Percentiles rank a stretch among this genome's conserved stretches.
phyloP scores from a whole-genome alignment of 2,113 vertebrate genomes.

The Ailurus styani region DNA sequence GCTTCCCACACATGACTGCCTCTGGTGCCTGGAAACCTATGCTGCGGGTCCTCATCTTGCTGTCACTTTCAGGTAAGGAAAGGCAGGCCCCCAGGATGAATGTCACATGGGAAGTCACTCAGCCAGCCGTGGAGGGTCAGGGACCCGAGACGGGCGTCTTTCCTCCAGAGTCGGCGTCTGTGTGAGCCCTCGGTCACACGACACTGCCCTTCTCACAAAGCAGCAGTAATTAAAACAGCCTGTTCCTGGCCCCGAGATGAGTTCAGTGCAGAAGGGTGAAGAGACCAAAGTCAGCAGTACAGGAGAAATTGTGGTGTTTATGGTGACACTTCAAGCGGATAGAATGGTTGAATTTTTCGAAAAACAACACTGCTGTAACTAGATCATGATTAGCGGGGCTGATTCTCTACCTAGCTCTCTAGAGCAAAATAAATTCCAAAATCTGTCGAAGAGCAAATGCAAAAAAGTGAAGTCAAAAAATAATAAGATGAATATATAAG shows the following conservation, averaged over 20 bases:
- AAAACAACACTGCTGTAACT: neutral
- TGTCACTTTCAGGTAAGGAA: neutral
- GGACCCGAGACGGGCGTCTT: fast-evolving
- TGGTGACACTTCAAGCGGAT: neutral
- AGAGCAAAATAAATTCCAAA: neutral
- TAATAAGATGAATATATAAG: neutral
- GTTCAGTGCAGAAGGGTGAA: fast-evolving
- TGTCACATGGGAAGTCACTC: fast-evolving
- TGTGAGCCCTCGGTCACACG: fast-evolving
- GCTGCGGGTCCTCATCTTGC: no score
- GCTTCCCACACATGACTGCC: fast-evolving
- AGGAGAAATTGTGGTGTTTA: fast-evolving
- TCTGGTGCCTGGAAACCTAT: neutral
- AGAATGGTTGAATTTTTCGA: neutral
- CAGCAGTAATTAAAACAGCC: fast-evolving
- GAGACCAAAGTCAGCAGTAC: neutral
- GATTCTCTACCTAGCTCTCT: neutral
- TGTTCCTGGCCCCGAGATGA: neutral
- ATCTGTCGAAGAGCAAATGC: neutral
- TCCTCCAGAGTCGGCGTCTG: neutral
- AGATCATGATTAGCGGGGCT: neutral
- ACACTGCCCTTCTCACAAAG: neutral
- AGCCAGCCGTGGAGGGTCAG: neutral
- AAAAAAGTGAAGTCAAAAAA: neutral
- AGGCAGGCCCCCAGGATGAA: neutral